Percentiles rank a stretch among this genome's conserved stretches.
phyloP scores from a whole-genome alignment of 1,140 invertebrate genomes.

The Vollenhovia emeryi region DNA sequence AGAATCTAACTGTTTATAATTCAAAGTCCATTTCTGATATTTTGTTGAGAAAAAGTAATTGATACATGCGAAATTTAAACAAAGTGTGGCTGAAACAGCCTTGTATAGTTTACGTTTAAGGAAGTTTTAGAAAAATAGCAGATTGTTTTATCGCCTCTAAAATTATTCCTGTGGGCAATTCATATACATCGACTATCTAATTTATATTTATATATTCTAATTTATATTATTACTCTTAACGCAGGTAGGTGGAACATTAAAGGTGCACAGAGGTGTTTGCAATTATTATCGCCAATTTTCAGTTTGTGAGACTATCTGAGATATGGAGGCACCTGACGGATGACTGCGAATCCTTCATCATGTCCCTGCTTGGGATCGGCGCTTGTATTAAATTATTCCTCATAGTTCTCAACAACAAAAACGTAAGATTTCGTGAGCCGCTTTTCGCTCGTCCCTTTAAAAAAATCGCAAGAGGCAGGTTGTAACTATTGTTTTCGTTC shows the following conservation, averaged over 20 bases:
- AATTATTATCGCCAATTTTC: constrained; percentile 31
- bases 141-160: neutral
- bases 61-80: neutral
- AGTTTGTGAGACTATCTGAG: neutral
- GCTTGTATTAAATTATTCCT: neutral
- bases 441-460: neutral
- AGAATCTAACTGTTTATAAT: neutral
- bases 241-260: neutral
- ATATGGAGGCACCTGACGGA: neutral
- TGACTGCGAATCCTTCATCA: constrained; percentile 9
- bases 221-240: neutral
- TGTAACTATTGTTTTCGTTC: neutral
- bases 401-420: constrained; percentile 3
- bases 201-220: no score
- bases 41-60: neutral
- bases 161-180: neutral
- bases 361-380: neutral
- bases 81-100: neutral
- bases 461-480: neutral
- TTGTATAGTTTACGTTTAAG: neutral
- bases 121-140: neutral
- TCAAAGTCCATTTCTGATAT: neutral
- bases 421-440: neutral
- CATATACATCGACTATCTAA: neutral
- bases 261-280: neutral